These are phyloP conservation scores for Sialis fuliginosa DNA, from an alignment of 2,888 invertebrate species.

Conservation along the genomic window DNA sequence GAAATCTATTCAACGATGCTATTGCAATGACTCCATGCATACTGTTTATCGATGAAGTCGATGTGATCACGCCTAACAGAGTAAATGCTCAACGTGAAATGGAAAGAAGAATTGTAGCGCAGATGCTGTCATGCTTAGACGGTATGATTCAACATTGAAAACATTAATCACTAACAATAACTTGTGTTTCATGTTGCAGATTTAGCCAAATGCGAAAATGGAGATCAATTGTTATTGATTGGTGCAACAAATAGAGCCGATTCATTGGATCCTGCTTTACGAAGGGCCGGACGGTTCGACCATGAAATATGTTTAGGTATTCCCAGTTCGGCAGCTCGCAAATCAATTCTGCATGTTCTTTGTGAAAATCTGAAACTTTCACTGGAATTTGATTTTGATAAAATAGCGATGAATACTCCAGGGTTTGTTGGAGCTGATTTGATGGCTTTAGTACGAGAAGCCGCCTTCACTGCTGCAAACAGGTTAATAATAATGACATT, in stretches of 20 bases:
- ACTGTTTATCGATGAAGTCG: slow-evolving; percentile 91
- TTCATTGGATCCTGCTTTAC: slow-evolving; percentile 76
- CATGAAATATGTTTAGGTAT: slow-evolving; percentile 88
- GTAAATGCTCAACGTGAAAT: slow-evolving; percentile 85
- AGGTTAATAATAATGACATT: slow-evolving; percentile 21
- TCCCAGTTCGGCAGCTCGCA: slow-evolving; percentile 68
- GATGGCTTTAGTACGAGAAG: slow-evolving; percentile 67
- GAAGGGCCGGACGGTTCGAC: slow-evolving; percentile 85
- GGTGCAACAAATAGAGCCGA: slow-evolving; percentile 95
- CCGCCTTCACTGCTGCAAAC: slow-evolving; percentile 75
- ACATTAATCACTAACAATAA: background rate
- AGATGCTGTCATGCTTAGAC: slow-evolving; percentile 78
- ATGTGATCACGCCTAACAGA: slow-evolving; percentile 84
- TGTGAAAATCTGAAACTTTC: slow-evolving; percentile 52
- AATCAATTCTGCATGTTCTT: slow-evolving; percentile 57
- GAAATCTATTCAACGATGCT: slow-evolving; percentile 81
- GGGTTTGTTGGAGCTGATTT: slow-evolving; percentile 95
- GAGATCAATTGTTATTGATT: slow-evolving; percentile 58
- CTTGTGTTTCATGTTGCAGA: slow-evolving; percentile 20
- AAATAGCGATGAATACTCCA: slow-evolving; percentile 72
- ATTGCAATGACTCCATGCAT: slow-evolving; percentile 57
- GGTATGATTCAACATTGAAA: slow-evolving; percentile 26
- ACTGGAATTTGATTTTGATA: slow-evolving; percentile 49
- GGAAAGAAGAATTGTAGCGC: slow-evolving; percentile 90
- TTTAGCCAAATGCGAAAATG: slow-evolving; percentile 30